Percentiles rank a stretch among this genome's conserved stretches.
Conservation (phyloP, 2,113 vertebrate genomes). For the Ploceus nigricollis region DNA sequence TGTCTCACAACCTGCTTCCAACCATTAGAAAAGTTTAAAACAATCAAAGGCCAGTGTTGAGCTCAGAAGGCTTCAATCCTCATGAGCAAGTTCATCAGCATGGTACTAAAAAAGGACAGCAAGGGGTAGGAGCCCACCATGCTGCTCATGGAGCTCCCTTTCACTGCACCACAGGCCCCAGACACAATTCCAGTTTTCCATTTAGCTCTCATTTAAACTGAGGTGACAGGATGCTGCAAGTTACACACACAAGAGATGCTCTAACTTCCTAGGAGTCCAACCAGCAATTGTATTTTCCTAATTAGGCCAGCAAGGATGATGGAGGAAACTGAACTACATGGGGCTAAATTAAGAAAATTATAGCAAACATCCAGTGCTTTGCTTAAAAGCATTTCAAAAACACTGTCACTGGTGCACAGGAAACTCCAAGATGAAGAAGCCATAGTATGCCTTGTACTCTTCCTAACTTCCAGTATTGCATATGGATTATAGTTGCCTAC, state of each 20-base stretch:
- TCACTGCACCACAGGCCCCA: neutral
- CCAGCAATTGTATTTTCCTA: neutral
- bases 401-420: neutral
- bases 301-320: neutral
- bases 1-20: neutral
- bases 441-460: neutral
- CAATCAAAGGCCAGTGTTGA: neutral
- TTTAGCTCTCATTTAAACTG: rapidly evolving
- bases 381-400: neutral
- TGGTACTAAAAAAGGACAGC: neutral
- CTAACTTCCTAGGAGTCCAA: neutral
- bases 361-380: neutral
- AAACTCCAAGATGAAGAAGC: neutral
- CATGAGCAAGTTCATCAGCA: neutral
- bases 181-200: neutral
- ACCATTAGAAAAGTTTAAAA: neutral
- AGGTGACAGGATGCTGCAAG: neutral
- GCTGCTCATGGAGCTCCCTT: neutral
- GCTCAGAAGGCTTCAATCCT: neutral
- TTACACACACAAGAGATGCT: neutral
- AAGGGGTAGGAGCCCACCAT: neutral
- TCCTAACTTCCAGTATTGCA: neutral
- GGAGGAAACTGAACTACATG: neutral
- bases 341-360: neutral
- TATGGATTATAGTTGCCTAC: neutral